Base-by-base conservation (phyloP, 2,113 vertebrate species). In the Rhea pennata region DNA sequence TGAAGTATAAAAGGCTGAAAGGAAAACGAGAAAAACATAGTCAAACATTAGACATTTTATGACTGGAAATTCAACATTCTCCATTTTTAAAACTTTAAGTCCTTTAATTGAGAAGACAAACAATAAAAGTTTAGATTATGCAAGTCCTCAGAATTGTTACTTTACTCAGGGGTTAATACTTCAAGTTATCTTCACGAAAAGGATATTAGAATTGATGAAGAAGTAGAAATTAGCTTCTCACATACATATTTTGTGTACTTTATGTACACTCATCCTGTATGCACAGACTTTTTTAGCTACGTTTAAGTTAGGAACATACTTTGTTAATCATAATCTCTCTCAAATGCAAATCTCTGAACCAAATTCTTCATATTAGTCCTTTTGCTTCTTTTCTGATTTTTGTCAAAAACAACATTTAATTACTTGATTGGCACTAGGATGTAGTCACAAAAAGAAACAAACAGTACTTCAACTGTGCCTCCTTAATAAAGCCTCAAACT, bases 1-100 rank as follows among this genome's bases (percentile, higher is more conserved):
- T 16, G 70, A 94, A 87, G 89, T 90, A 78, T 3, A 88, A 48
- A 91, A 88, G 3, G 40, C 97, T 98, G 87, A 59, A 95, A 92
- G 71, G 76, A 3, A 85, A 91, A 73, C 1, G 3, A 85, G 15
- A 70, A 72, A 81, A 77, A 72, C 17, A 1, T 16, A 40, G 29
- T 85, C 86, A 91, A 91, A 81, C 36, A 42, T 81, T 39, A 90
- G 27, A 77, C 27, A 65, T 8, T 75, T 79, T 70, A 12, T 80
- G 15, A 58, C 10, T 20, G 22, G 40, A 70, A 22, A 53, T 3
- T 6, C 50, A 76, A 54, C 24, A 48, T 73, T 67, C 92, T 27
- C 24, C 39, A 81, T 46, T 40, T 81, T 78, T 44, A 48, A 5
- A 74, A 85, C 42, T 33, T 12, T 11, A 2, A 40, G 72, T 69